Base-by-base conservation (phyloP, 2,888 invertebrate genomes). In the Brenthis hecate region DNA sequence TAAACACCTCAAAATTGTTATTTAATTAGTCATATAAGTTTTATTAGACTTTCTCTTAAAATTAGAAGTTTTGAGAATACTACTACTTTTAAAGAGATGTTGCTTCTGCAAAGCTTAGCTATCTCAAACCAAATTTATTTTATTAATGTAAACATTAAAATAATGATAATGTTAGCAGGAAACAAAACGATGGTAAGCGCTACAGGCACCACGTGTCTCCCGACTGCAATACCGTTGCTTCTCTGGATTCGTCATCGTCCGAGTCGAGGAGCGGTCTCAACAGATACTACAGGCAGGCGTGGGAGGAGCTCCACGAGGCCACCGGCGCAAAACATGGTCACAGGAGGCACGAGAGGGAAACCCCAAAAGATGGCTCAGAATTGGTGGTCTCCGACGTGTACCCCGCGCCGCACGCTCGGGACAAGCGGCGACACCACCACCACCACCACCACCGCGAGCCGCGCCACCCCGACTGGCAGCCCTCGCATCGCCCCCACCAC, bases 251-350 rank as follows among this genome's bases (percentile, higher is more conserved):
- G 64, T 97, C 97, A 63, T 96, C 97, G 63, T 97, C 97, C 0
- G 97, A 97, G 81, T 97, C 97, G 11, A 94, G 97, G 63, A 95
- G 95, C 79, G 96, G 97, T 48, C 93, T 98, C 72, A 98, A 97
- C 85, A 94, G 97, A 75, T 98, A 97, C 88, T 98, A 98, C 89
- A 94, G 97, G 43, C 96, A 97, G 85, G 98, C 98, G 3, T 98
- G 98, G 98, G 98, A 98, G 85, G 97, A 98, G 85, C 94, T 98
- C 3, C 97, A 97, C 84, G 97, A 97, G 84, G 95, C 96, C 5
- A 95, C 96, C 4, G 95, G 95, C 1, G 83, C 95, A 91, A 79
- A 96, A 50, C 92, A 85, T 67, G 81, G 78, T 55, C 84, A 84
- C 65, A 78, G 87, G 64, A 77, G 87, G 43, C 87, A 85, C 73